Base-by-base conservation (phyloP, 92 coral and sea anemone species). In the Phenganax stokvisi region DNA sequence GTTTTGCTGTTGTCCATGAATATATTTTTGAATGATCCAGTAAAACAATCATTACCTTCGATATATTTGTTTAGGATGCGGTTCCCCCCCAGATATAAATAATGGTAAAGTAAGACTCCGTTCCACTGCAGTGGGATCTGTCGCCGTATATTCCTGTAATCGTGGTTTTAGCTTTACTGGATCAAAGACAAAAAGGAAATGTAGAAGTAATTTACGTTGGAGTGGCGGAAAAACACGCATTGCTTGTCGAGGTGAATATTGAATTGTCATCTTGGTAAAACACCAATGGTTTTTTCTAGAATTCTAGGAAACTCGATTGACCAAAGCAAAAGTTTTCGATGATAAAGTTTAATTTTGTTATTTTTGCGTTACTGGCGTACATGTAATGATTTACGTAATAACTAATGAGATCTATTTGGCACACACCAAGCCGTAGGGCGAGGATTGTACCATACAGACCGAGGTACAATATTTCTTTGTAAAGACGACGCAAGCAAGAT, bases 101-200 rank as follows among this genome's bases (percentile, higher is more conserved):
- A 68, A 68, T 37, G 73, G 73, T 53, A 37, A 2, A 9, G 73
- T 68, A 53, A 68, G 47, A 10, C 29, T 9, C 29, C 73, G 17
- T 68, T 16, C 30, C 15, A 10, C 11, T 58, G 9, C 77, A 1
- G 82, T 52, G 12, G 83, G 83, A 10, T 60, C 85, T 13, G 78
- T 37, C 54, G 76, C 89, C 13, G 79, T 13, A 37, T 92, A 92
- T 77, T 78, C 76, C 16, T 92, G 97, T 64, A 77, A 90, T 51
- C 76, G 71, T 25, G 97, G 89, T 6, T 90, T 87, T 78, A 84
- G 74, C 16, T 79, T 90, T 8, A 73, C 31, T 5, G 87, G 87
- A 10, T 68, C 54, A 25, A 85, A 25, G 12, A n/a, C 11, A 11
- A 52, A 63, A 68, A 83, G 92, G 74, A 80, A 9, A 47, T 92